A percentile compares a stretch with the other conserved stretches of the same genome.
Conservation (phyloP, 35 echinoderm and acorn worm genomes). For the Eucidaris tribuloides region DNA sequence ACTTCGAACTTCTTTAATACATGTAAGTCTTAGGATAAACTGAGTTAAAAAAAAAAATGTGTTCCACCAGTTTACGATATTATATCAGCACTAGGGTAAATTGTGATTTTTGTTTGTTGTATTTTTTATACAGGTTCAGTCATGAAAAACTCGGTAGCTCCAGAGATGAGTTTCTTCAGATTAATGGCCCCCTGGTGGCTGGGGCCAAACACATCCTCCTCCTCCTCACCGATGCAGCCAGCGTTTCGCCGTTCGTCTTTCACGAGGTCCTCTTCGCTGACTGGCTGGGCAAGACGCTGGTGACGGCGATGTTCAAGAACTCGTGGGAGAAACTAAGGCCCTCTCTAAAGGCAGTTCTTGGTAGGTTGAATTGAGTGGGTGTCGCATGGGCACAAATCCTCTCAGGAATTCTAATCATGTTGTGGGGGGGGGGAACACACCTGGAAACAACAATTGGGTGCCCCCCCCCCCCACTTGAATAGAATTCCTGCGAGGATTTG, state of each 20-base stretch:
- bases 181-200: slow-evolving; percentile 85
- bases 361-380: slow-evolving; percentile 53
- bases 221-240: slow-evolving; percentile 73
- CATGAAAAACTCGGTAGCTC: slow-evolving; percentile 95
- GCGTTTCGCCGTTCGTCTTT: slow-evolving; percentile 87
- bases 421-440: too few species aligned
- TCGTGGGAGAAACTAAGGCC: slow-evolving; percentile 78
- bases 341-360: slow-evolving; percentile 86
- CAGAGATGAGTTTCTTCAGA: slow-evolving; percentile 88
- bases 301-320: slow-evolving; percentile 97
- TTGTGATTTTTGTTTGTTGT: not conserved
- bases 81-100: not conserved
- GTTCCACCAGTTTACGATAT: too few species aligned
- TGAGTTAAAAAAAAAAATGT: too few species aligned
- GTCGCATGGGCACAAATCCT: too few species aligned
- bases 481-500: too few species aligned
- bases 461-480: too few species aligned
- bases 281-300: slow-evolving; percentile 89
- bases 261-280: slow-evolving; percentile 98
- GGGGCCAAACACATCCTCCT: slow-evolving; percentile 77
- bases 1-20: too few species aligned
- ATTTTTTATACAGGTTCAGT: slow-evolving; percentile 45
- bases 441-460: too few species aligned
- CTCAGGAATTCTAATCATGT: too few species aligned
- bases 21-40: too few species aligned